Conservation (phyloP, 2,113 vertebrate genomes). For the Columbina picui region DNA sequence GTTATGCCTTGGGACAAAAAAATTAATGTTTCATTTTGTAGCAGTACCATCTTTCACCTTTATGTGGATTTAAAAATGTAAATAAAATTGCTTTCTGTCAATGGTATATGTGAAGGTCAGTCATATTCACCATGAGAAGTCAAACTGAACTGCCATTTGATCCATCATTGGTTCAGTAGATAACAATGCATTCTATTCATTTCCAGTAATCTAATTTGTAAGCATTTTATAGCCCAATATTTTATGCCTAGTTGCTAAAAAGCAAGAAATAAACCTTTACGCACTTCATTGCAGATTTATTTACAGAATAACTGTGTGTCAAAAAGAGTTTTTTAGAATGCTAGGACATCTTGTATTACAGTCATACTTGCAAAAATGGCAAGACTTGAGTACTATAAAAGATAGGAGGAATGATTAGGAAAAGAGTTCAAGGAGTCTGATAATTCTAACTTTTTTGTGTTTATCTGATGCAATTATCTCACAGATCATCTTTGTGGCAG, state of each 20-base stretch:
- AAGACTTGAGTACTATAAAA: conserved; percentile 16
- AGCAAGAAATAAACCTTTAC: conserved; percentile 76
- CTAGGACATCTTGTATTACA: conserved; percentile 48
- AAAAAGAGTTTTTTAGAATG: conserved; percentile 70
- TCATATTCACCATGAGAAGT: conserved; percentile 65
- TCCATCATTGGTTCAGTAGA: conserved; percentile 73
- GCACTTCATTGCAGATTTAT: conserved; percentile 72
- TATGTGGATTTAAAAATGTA: conserved; percentile 80
- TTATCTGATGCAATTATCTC: conserved; percentile 9
- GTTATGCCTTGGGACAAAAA: conserved; percentile 63
- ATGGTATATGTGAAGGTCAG: conserved; percentile 74
- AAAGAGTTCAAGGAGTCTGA: conserved; percentile 28
- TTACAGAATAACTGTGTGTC: conserved; percentile 66
- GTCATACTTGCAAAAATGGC: conserved; percentile 28
- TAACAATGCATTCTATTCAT: conserved; percentile 72
- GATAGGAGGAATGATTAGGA: conserved; percentile 4
- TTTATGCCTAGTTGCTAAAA: conserved; percentile 73
- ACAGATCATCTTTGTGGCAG: neutral
- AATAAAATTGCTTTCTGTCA: conserved; percentile 80
- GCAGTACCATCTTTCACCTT: conserved; percentile 75
- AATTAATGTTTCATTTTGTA: conserved; percentile 70
- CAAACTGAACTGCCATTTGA: conserved; percentile 76
- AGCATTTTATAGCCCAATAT: conserved; percentile 73
- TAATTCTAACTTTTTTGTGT: conserved; percentile 5
- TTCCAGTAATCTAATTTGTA: conserved; percentile 75